These are phyloP conservation scores for Geopemphigus sp. DNA, from an alignment of 1,140 invertebrate species.

Conservation along the genomic window DNA sequence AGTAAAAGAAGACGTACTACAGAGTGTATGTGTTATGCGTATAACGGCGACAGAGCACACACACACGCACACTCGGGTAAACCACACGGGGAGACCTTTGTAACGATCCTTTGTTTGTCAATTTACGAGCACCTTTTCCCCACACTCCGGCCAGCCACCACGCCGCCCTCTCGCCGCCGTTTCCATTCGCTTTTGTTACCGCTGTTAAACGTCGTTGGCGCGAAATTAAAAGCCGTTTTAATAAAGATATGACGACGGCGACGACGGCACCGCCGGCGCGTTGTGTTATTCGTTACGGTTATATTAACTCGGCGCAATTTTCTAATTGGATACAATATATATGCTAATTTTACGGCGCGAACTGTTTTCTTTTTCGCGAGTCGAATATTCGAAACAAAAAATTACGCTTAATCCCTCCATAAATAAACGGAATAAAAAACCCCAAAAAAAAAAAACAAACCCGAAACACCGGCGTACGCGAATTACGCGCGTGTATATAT, in stretches of 20 bases:
- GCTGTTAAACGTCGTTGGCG: background rate
- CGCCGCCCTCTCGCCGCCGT: too few relatives aligned
- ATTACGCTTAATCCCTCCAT: background rate
- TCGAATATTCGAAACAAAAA: too few relatives aligned
- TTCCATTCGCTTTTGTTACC: background rate
- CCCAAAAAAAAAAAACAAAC: too few relatives aligned
- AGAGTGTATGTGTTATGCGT: too few relatives aligned
- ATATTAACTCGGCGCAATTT: background rate
- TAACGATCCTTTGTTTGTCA: conserved; percentile 39
- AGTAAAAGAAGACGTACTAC: background rate
- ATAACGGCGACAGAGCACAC: background rate
- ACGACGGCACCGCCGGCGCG: too few relatives aligned
- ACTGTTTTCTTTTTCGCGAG: background rate
- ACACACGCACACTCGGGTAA: conserved; percentile 34
- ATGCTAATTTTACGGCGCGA: background rate
- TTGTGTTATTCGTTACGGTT: background rate
- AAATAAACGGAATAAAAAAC: background rate
- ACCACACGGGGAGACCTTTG: conserved; percentile 32
- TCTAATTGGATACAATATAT: background rate
- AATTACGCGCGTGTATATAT: too few relatives aligned
- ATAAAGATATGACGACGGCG: background rate
- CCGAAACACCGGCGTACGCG: too few relatives aligned
- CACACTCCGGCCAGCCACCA: too few relatives aligned
- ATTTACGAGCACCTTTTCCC: background rate
- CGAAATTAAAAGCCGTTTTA: conserved; percentile 25